These are phyloP conservation scores for Pangasius sanitwongsei DNA, from an alignment of 2,797 vertebrate genomes.

Conservation along the genomic window DNA sequence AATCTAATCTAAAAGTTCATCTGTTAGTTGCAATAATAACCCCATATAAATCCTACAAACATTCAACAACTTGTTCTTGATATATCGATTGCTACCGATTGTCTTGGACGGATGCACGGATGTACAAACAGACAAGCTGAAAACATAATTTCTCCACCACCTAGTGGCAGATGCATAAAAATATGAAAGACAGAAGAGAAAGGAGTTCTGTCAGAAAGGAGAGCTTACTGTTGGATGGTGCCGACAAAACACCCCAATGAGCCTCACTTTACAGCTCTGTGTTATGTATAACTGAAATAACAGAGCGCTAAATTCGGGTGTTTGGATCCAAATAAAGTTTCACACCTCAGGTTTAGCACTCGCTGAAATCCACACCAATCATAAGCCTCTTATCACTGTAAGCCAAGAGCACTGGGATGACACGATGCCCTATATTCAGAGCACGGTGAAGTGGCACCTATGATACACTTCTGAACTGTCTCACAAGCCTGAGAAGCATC, in stretches of 20 bases:
- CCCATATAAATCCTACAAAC: not conserved
- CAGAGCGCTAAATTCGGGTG: not conserved
- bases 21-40: too few relatives aligned
- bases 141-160: not conserved
- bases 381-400: conserved; percentile 36
- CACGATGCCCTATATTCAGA: conserved; percentile 11
- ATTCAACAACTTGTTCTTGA: not conserved
- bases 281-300: conserved; percentile 15
- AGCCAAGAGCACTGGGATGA: conserved; percentile 22
- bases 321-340: conserved; percentile 35
- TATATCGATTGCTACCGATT: not conserved
- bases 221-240: not conserved
- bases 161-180: not conserved
- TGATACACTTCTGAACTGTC: conserved; percentile 32
- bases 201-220: not conserved
- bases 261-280: not conserved
- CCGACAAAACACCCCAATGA: not conserved
- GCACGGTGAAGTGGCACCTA: conserved; percentile 21
- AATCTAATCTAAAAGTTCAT: not conserved
- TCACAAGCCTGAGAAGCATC: conserved; percentile 23
- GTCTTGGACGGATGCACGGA: not conserved
- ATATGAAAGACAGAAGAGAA: not conserved
- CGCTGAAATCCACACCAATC: conserved; percentile 34
- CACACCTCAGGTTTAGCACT: conserved; percentile 25
- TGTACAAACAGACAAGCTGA: not conserved